Base-by-base conservation (phyloP, 2,888 invertebrate species). In the Pemphredon lugubris region DNA sequence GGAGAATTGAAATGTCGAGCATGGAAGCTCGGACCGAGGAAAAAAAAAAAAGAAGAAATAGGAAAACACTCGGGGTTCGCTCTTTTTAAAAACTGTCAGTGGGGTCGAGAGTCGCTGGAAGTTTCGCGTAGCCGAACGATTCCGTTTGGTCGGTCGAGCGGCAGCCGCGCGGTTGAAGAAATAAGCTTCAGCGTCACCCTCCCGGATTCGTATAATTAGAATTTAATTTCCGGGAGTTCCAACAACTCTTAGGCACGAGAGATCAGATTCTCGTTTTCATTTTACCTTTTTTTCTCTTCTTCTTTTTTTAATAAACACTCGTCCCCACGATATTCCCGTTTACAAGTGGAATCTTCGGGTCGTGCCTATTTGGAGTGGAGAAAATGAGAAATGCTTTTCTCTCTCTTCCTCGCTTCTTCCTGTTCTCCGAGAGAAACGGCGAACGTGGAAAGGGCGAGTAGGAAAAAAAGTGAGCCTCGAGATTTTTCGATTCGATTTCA, bases 71-170 rank as follows among this genome's bases (percentile, higher is more conserved):
- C 16, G 40, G n/a, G n/a, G 40, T 40, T 16, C 16, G 5, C 16
- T 40, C 40, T 40, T 40, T 18, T 18, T n/a, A n/a, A n/a, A 40
- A 40, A 16, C 40, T 40, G 40, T 40, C 40, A 40, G 16, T 16
- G 18, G n/a, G 16, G 0, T 16, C 18, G 40, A 14, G 16, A 16
- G 7, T 40, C 18, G 7, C 34, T 2, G n/a, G 18, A 40, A 5
- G 5, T 40, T 18, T 16, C 40, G 16, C 40, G 14, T 18, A 40
- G 5, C 18, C 9, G 16, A 40, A 14, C 7, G 14, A 16, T 40
- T 6, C 4, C 26, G 11, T 9, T 1, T 3, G 18, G 3, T 14
- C 14, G 16, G 16, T n/a, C 34, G 16, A 16, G 14, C 16, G 18
- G n/a, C 9, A 34, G n/a, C 34, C n/a, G 11, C n/a, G 9, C 30